phyloP scores from a whole-genome alignment of 2,888 invertebrate genomes.

The Sphecodes monilicornis region DNA sequence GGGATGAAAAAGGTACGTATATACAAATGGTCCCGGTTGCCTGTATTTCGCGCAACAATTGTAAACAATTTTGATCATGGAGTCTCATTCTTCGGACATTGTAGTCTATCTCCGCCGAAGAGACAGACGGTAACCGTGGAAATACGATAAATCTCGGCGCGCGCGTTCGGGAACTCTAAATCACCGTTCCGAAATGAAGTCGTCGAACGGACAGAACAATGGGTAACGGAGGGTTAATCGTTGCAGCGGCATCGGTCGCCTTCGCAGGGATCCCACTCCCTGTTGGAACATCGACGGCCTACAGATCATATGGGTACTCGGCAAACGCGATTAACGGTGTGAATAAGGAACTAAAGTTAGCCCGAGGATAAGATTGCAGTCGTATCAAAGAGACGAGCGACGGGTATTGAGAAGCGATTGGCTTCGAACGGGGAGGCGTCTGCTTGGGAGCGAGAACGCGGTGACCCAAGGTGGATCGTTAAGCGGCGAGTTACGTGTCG shows the following conservation, averaged over 20 bases:
- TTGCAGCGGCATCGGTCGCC: neutral
- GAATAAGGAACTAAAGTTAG: conserved; percentile 12
- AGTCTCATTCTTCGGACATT: neutral
- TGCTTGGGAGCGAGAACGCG: conserved; percentile 59
- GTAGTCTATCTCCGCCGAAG: neutral
- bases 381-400: conserved; percentile 24
- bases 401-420: conserved; percentile 65
- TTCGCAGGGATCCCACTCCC: neutral
- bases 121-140: neutral
- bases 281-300: neutral
- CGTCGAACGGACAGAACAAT: conserved; percentile 7
- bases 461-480: conserved; percentile 67
- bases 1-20: neutral
- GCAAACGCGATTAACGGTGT: neutral
- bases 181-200: conserved; percentile 14
- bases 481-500: conserved; percentile 67
- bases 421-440: conserved; percentile 47
- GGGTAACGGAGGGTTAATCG: conserved; percentile 39
- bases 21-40: no score
- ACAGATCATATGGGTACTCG: neutral
- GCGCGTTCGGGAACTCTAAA: neutral
- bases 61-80: neutral
- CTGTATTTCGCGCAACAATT: neutral
- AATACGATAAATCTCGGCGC: neutral
- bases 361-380: neutral